A percentile compares a stretch with the other conserved stretches of the same genome.
These are phyloP conservation scores for Rhimphoctona megacephalus DNA, from an alignment of 2,888 invertebrate species.

Conservation along the genomic window DNA sequence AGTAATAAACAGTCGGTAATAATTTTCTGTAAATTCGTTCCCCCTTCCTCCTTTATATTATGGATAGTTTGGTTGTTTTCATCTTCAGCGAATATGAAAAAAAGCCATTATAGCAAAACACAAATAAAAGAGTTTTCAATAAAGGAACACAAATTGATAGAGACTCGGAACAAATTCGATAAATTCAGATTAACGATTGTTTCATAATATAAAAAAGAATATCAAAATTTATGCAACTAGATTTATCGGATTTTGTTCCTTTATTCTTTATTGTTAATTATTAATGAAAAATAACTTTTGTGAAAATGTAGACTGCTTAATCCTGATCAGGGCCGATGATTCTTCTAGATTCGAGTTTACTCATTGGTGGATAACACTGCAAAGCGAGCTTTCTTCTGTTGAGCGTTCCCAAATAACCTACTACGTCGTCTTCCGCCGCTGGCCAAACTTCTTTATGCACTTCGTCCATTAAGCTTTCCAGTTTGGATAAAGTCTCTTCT, in stretches of 20 bases:
- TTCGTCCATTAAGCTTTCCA: constrained; percentile 71
- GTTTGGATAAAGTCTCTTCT: constrained; percentile 63
- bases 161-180: background rate
- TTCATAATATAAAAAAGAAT: background rate
- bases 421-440: constrained; percentile 51
- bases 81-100: background rate
- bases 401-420: constrained; percentile 45
- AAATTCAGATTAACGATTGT: background rate
- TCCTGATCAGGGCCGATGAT: constrained; percentile 33
- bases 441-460: constrained; percentile 73
- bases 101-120: background rate
- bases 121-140: background rate
- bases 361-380: constrained; percentile 58
- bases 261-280: background rate
- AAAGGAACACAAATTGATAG: background rate
- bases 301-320: background rate
- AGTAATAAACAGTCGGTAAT: constrained; percentile 8
- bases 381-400: constrained; percentile 12
- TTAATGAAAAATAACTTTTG: background rate
- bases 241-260: background rate
- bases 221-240: background rate
- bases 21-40: background rate
- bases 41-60: background rate
- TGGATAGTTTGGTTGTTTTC: background rate
- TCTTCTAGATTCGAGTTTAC: constrained; percentile 26